A percentile compares a stretch with the other conserved stretches of the same genome.
These are phyloP conservation scores for Stramonita haemastoma DNA, from an alignment of 2,888 invertebrate genomes.

Conservation along the genomic window DNA sequence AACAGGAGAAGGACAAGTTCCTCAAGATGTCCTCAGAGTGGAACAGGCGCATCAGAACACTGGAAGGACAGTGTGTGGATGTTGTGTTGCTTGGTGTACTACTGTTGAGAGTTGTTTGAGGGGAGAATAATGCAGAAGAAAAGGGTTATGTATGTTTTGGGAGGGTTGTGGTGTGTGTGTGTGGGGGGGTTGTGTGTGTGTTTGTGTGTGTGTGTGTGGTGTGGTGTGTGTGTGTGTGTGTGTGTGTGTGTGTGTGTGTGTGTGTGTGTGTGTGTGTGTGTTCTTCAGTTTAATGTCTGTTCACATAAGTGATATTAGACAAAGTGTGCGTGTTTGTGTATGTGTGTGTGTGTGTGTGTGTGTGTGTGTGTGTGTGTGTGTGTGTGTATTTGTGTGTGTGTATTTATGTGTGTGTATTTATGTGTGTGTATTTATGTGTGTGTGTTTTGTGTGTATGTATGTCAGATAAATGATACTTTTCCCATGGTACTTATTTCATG, in stretches of 20 bases:
- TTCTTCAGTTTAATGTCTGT: too few species aligned
- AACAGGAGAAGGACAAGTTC: conserved; percentile 69
- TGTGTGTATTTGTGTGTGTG: neutral
- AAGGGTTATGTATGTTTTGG: too few species aligned
- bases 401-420: too few species aligned
- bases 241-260: neutral
- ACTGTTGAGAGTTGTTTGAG: too few species aligned
- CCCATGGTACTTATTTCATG: too few species aligned
- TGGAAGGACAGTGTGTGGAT: conserved; percentile 59
- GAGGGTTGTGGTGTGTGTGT: too few species aligned
- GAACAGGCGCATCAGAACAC: conserved; percentile 64
- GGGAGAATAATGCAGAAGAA: too few species aligned
- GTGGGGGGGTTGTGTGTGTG: neutral
- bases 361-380: conserved; percentile 3
- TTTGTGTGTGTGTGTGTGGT: neutral
- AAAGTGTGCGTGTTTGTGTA: neutral
- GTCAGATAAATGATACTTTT: too few species aligned
- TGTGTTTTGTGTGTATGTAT: neutral
- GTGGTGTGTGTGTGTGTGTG: neutral
- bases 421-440: neutral
- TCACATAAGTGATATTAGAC: too few species aligned
- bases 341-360: neutral
- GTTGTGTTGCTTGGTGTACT: neutral
- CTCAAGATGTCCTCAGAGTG: conserved; percentile 68
- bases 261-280: neutral